phyloP scores from a whole-genome alignment of 2,113 vertebrate genomes.

The Phasianus colchicus region DNA sequence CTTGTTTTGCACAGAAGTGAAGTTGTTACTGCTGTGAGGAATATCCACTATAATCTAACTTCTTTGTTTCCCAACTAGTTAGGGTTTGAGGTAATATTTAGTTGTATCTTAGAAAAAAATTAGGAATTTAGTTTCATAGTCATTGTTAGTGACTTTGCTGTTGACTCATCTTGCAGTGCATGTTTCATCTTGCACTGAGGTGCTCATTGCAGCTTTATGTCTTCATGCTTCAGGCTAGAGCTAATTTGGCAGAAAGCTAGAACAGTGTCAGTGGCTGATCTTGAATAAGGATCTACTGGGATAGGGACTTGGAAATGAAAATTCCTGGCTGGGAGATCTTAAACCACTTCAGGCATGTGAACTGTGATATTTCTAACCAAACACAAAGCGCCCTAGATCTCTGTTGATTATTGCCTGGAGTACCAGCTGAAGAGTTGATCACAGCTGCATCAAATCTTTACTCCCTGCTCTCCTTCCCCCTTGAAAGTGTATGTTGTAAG shows the following conservation, averaged over 20 bases:
- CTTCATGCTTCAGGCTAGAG: neutral
- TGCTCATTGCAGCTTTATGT: neutral
- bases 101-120: neutral
- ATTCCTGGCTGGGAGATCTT: neutral
- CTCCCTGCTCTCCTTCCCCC: neutral
- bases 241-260: neutral
- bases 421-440: neutral
- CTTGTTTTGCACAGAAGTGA: neutral
- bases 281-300: neutral
- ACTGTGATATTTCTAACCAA: neutral
- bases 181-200: accelerated
- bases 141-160: neutral
- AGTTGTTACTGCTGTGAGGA: neutral
- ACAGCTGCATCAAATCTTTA: neutral
- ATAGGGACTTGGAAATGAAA: neutral
- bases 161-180: neutral
- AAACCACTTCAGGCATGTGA: neutral
- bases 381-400: neutral
- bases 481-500: neutral
- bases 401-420: neutral
- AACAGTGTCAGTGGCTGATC: neutral
- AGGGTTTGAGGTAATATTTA: neutral
- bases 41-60: neutral
- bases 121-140: neutral
- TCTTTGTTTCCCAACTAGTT: neutral